phyloP scores from a whole-genome alignment of 2,113 vertebrate genomes.

The Sialia sialis region DNA sequence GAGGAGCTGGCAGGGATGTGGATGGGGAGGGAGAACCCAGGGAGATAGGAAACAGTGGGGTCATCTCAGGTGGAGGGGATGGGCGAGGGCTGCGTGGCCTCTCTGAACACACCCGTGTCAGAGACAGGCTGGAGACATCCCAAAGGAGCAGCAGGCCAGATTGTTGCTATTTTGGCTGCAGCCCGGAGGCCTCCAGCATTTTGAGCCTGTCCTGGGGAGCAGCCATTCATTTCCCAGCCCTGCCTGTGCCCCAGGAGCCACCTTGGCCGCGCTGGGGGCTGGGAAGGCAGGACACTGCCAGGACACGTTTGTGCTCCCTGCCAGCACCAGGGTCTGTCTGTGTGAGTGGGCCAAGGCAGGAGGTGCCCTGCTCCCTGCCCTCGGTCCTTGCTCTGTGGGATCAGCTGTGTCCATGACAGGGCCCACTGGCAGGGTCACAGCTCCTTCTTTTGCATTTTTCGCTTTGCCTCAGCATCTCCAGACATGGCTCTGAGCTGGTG shows the following conservation, averaged over 20 bases:
- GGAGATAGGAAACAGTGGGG: not conserved
- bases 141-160: not conserved
- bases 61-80: not conserved
- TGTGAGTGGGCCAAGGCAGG: not conserved
- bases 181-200: not conserved
- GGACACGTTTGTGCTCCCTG: rapidly evolving
- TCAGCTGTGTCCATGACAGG: rapidly evolving
- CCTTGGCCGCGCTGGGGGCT: not conserved
- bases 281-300: not conserved
- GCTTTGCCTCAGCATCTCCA: not conserved
- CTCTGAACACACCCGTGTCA: rapidly evolving
- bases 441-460: not conserved
- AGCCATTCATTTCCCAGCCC: not conserved
- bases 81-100: rapidly evolving
- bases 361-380: not conserved
- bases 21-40: not conserved
- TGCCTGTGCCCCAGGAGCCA: not conserved
- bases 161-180: not conserved
- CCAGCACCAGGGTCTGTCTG: not conserved
- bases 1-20: not conserved
- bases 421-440: not conserved
- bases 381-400: rapidly evolving
- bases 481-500: not conserved
- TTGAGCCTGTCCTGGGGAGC: not conserved
- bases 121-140: not conserved